Base-by-base conservation (phyloP, 2,888 invertebrate genomes). In the Zelleria hepariella region DNA sequence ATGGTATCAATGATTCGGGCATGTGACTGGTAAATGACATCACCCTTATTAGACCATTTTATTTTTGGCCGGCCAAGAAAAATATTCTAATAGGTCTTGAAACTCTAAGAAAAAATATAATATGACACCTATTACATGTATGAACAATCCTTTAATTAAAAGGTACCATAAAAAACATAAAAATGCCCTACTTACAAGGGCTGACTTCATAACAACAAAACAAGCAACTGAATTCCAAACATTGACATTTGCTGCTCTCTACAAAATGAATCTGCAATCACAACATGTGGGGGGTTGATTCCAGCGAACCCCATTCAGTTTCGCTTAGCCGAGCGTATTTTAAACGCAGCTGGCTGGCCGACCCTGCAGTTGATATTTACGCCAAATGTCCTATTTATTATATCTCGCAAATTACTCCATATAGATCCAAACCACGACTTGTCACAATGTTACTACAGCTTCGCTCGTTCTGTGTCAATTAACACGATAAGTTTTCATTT, bases 291-390 rank as follows among this genome's bases (percentile, higher is more conserved):
- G 67, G 66, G 64, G 70, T 68, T 69, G 67, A 66, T 63, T 66
- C 66, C 65, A 65, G 63, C 62, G 70, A 66, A 70, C 52, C 53
- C 60, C 26, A 15, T 32, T 18, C 62, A 62, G 73, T 77, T 71
- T 75, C 76, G 78, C 79, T 78, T 68, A 62, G 67, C 69, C 68
- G 62, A 78, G 77, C 80, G 71, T 74, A 42, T 42, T 42, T 15
- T 15, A 42, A 42, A 42, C 32, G 15, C 15, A 42, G 15, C 15
- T 42, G 10, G 32, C 15, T 15, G 15, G 15, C 32, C 15, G 32
- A 42, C 32, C 32, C 32, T 42, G 32, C 32, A 21, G 51, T 51
- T 51, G 51, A 51, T 51, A 51, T 51, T 51, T 51, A 51, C 23
- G 51, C 23, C 23, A 51, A 20, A 51, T 51, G 23, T 20, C 32